Conservation (phyloP, 2,113 vertebrate genomes). For the Puffinus mauretanicus region DNA sequence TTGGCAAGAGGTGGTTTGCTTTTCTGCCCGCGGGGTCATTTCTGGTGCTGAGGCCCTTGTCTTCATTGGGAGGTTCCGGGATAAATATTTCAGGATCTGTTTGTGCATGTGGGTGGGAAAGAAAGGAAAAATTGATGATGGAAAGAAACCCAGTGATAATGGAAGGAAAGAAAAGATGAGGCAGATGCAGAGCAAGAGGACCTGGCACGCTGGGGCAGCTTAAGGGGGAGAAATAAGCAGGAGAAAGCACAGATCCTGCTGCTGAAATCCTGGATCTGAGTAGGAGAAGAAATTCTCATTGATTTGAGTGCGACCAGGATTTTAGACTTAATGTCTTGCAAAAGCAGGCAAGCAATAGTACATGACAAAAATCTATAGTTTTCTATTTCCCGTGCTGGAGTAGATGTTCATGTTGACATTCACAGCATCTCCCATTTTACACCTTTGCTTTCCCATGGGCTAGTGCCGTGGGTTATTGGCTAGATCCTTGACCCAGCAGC, state of each 20-base stretch:
- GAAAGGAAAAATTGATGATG: background rate
- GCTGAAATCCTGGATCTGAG: background rate
- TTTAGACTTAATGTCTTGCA: background rate
- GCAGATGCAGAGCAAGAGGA: background rate
- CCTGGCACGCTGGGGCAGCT: background rate
- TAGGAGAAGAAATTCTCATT: background rate
- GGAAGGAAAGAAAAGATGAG: background rate
- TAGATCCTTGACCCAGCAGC: background rate
- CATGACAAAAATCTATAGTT: rapidly evolving
- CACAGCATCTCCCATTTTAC: background rate
- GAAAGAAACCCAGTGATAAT: background rate
- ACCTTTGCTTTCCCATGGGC: background rate
- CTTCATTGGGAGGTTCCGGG: background rate
- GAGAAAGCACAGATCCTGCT: background rate
- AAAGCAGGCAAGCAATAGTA: background rate
- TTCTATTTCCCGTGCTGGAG: rapidly evolving
- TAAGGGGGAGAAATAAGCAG: background rate
- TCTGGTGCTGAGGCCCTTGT: background rate
- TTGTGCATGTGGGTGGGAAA: background rate
- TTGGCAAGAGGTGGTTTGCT: background rate
- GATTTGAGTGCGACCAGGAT: background rate
- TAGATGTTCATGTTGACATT: rapidly evolving
- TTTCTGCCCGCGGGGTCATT: background rate
- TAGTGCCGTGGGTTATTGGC: background rate
- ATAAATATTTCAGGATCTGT: background rate